Conservation (phyloP, 2,113 vertebrate species). For the Podarcis muralis region DNA sequence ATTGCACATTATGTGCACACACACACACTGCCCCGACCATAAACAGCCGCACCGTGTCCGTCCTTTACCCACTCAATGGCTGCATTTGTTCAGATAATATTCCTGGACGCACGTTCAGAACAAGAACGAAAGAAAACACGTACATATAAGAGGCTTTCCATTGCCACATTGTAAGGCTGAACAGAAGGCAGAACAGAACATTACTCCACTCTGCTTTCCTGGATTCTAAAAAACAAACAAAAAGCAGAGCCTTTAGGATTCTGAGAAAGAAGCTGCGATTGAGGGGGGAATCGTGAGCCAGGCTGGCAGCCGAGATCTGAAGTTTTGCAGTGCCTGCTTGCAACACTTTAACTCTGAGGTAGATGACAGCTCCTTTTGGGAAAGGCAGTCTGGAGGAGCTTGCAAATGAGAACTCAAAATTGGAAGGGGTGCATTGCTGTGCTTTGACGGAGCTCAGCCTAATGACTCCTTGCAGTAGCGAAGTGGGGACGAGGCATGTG, state of each 20-base stretch:
- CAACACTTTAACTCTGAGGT: background rate
- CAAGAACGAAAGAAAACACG: background rate
- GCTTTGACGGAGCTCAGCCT: background rate
- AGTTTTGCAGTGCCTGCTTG: background rate
- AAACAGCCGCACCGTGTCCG: background rate
- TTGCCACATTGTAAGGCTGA: background rate
- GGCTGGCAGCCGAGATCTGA: background rate
- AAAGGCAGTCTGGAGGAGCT: background rate
- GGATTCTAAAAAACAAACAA: too few species aligned
- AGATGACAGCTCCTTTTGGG: too few species aligned
- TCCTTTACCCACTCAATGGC: background rate
- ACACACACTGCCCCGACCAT: background rate
- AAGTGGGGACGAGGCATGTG: background rate
- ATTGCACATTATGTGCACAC: too few species aligned
- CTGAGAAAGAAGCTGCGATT: too few species aligned
- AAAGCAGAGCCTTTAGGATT: too few species aligned
- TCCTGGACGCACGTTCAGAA: too few species aligned
- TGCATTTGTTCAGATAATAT: background rate
- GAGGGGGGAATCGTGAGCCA: too few species aligned
- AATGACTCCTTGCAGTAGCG: background rate
- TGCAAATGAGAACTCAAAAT: background rate
- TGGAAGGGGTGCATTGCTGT: background rate
- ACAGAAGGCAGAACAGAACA: too few species aligned
- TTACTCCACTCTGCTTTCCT: background rate
- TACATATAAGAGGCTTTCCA: background rate